These are phyloP conservation scores for Donacobius atricapilla DNA, from an alignment of 2,113 vertebrate species.

Conservation along the genomic window DNA sequence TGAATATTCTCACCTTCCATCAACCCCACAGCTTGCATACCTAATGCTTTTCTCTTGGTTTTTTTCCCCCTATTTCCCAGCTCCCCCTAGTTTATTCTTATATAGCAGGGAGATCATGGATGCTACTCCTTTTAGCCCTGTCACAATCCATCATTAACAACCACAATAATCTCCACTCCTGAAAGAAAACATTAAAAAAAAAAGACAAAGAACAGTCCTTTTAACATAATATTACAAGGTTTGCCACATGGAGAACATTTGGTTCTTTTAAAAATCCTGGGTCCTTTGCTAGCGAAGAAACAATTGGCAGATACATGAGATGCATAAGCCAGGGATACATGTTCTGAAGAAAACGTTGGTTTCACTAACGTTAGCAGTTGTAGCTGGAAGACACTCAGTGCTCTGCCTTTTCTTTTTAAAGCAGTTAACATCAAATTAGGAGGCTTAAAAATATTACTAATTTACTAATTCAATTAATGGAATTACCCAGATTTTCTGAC, in stretches of 20 bases:
- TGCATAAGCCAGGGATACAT: neutral
- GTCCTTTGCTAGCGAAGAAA: neutral
- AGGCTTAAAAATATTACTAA: no score
- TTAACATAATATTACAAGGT: neutral
- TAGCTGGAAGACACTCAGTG: neutral
- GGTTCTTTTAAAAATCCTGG: neutral
- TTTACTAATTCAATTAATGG: neutral
- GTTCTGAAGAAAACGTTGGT: neutral
- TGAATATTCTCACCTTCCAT: neutral
- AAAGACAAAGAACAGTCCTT: neutral
- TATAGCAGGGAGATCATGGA: neutral
- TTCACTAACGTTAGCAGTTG: neutral
- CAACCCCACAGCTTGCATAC: neutral
- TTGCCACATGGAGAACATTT: neutral
- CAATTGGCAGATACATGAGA: neutral
- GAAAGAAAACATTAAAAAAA: neutral
- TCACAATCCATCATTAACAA: neutral
- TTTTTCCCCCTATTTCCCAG: neutral
- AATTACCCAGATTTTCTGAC: neutral
- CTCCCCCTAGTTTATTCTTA: neutral
- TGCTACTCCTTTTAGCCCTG: neutral
- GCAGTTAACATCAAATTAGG: neutral
- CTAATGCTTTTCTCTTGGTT: neutral
- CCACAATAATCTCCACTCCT: neutral
- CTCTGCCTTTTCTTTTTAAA: neutral